Base-by-base conservation (phyloP, 2,113 vertebrate genomes). In the Mugil cephalus region DNA sequence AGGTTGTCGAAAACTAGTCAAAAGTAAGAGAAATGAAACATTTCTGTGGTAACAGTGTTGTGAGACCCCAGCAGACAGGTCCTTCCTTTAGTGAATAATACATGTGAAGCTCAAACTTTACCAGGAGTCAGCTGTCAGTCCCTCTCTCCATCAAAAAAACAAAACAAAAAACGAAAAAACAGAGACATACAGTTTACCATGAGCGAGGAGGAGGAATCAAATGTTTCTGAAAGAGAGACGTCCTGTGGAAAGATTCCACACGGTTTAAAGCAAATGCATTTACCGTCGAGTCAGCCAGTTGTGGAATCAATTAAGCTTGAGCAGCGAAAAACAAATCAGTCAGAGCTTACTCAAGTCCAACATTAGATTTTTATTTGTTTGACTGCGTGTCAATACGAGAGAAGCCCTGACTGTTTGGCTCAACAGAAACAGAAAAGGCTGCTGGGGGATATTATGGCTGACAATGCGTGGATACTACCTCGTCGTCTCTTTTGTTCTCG, bases 221-320 rank as follows among this genome's bases (percentile, higher is more conserved):
- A 45, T 17, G 74, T 50, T 47, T 18, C 67, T 13, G 4, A 68
- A n/a, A n/a, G 5, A 13, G 11, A 53, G 0, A 68, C 48, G 42
- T 34, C 42, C 7, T 71, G 43, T 34, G 74, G 42, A 77, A 72
- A 59, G 36, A 69, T 15, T 42, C 67, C 48, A 75, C 69, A 13
- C 39, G 69, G 10, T 69, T 81, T 62, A 19, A 72, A 39, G 47
- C 12, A 14, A 68, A 51, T 9, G 9, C 35, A 3, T 74, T 55
- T 40, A 40, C 53, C 34, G 24, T 17, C 1, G 15, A 77, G 53
- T 79, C 53, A 80, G 76, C 55, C 74, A 47, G 17, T 34, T 18
- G 34, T 30, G 40, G 74, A 71, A 79, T 82, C 68, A 70, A 80
- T 74, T 39, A 56, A 4, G 42, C 39, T 35, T 52, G 50, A 64